Percentiles rank a stretch among this genome's conserved stretches.
These are phyloP conservation scores for Ctenochaetus hawaiiensis DNA, from an alignment of 2,797 vertebrate genomes.

Conservation along the genomic window DNA sequence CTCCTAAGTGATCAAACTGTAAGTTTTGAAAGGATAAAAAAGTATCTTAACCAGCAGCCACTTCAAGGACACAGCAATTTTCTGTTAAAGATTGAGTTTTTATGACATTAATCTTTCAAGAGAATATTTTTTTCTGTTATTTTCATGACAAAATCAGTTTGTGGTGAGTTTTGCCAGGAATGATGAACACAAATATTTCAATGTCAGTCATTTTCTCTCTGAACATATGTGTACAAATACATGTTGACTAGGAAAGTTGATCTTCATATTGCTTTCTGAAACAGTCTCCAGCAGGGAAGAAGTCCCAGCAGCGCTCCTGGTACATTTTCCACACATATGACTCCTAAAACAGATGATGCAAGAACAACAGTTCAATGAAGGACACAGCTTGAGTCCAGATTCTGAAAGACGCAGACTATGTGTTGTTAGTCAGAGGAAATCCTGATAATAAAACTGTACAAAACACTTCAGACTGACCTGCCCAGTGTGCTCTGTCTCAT, in stretches of 20 bases:
- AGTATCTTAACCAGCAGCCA: background rate
- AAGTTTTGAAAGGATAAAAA: no score
- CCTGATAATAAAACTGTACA: background rate
- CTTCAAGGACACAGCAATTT: background rate
- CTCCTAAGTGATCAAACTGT: background rate
- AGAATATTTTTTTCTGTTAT: background rate
- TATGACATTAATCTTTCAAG: background rate
- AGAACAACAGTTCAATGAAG: background rate
- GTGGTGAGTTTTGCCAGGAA: conserved; percentile 33
- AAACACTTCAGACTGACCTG: conserved; percentile 84
- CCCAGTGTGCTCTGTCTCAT: conserved; percentile 95
- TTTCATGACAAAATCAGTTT: conserved; percentile 30
- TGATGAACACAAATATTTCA: conserved; percentile 24
- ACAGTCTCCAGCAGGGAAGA: conserved; percentile 95
- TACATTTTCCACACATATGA: conserved; percentile 99
- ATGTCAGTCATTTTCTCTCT: background rate
- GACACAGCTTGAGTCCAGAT: background rate
- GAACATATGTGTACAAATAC: background rate
- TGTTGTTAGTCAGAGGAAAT: background rate
- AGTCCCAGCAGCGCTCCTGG: conserved; percentile 95
- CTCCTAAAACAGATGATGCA: conserved; percentile 82
- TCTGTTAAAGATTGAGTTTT: background rate
- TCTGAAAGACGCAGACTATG: background rate
- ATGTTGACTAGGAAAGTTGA: conserved; percentile 86
- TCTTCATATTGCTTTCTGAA: conserved; percentile 97